Percentiles rank a stretch among this genome's conserved stretches.
Conservation (phyloP, 2,797 vertebrate genomes). For the Cyclura pinguis region DNA sequence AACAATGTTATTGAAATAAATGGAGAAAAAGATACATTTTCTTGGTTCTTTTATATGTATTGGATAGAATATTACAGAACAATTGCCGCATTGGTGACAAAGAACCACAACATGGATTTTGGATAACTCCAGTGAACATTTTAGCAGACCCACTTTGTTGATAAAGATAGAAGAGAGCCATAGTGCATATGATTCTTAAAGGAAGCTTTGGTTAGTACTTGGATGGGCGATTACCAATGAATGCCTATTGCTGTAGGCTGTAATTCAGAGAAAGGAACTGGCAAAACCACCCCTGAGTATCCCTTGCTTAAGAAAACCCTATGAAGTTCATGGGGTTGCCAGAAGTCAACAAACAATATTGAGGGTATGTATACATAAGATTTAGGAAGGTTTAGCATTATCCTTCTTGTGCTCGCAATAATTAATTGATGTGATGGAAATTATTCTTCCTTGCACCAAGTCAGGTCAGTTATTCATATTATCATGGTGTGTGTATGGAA, state of each 20-base stretch:
- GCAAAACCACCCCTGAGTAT: too few relatives aligned
- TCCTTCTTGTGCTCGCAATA: background rate
- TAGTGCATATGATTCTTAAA: background rate
- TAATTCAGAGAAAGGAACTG: too few relatives aligned
- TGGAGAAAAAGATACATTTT: background rate
- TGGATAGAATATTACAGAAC: background rate
- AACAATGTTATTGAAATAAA: background rate
- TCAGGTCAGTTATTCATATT: background rate
- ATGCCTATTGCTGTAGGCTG: too few relatives aligned
- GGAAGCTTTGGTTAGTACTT: too few relatives aligned
- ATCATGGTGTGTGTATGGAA: background rate
- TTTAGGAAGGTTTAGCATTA: background rate
- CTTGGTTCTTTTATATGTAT: background rate
- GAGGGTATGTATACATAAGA: too few relatives aligned
- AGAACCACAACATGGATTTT: background rate
- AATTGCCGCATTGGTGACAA: background rate
- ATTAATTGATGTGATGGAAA: background rate
- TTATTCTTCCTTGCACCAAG: background rate
- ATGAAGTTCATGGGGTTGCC: too few relatives aligned
- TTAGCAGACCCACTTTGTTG: background rate
- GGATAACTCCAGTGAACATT: background rate
- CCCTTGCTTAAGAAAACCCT: too few relatives aligned
- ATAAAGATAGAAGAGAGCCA: background rate
- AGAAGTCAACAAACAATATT: too few relatives aligned
- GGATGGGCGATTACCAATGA: too few relatives aligned